Base-by-base conservation (phyloP, 1,140 invertebrate genomes). In the Tetraneura akinire region DNA sequence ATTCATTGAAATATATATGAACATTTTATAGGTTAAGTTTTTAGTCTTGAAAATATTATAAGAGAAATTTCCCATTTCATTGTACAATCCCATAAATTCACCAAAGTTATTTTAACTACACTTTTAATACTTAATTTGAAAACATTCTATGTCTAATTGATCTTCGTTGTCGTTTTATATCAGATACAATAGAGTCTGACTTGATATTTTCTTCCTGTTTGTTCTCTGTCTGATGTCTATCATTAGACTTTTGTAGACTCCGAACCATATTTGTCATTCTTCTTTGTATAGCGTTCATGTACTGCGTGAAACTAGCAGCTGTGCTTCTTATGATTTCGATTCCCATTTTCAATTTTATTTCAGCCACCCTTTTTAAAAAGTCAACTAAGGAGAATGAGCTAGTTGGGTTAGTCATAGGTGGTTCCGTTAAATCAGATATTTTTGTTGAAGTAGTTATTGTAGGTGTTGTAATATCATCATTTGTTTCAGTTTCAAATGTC, bases 261-360 rank as follows among this genome's bases (percentile, higher is more conserved):
- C 88, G 87, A 42, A 76, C 73, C 53, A 76, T 60, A 0, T 60
- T 16, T 26, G 55, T 45, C 82, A 88, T 86, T 81, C 85, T 85
- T 81, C 86, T 87, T 81, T 88, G 87, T 49, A 89, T 85, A 74
- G 86, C 83, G 49, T 86, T 86, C 6, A 89, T 82, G 81, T 88
- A 89, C 80, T 85, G 85, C 1, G 87, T 85, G 76, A 89, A 87
- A 6, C 86, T 86, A 76, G 88, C 87, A 57, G 87, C 86, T 0
- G 88, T 88, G 57, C 86, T 86, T 81, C 86, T 87, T 3, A 89
- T 81, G 21, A 89, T 81, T 10, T 86, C 86, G n/a, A 89, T 80
- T 1, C 87, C 88, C 11, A 89, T 80, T 81, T 85, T 83, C 13
- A 89, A 82, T 83, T 89, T 89, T 32, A 88, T 84, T 83, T 88